Evolutionary conservation across 2,888 invertebrate species (phyloP), one percentile per base, ranked within the genome.

Genomic region (Saturnia pavonia): DNA sequence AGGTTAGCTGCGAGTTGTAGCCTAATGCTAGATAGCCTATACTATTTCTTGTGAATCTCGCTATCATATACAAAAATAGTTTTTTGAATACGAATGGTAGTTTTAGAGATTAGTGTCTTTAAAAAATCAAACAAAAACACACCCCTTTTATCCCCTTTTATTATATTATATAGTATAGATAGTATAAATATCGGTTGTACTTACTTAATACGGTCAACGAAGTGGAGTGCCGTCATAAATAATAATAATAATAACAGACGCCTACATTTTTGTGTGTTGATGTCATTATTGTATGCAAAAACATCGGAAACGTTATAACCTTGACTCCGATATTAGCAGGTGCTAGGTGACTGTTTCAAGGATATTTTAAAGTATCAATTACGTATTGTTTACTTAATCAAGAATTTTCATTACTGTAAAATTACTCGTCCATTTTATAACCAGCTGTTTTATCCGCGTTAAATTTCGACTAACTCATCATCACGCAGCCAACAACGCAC

Each of bases 191-290:
- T 19, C 16, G 19, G 19, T 51, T 4, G 14, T 14, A 54, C 54
- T 54, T 9, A 14, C n/a, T n/a, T n/a, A 27, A 60, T 60, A 27
- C 27, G 22, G 14, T 14, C 2, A 27, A 4, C 57, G 57, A 60
- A 60, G 57, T 60, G 57, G 57, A 60, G 12, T 16, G 57, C 57
- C 14, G 25, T 14, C 57, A 14, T 60, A 27, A 27, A 60, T 60
- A n/a, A n/a, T n/a, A n/a, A n/a, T n/a, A n/a, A n/a, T n/a, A n/a
- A n/a, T n/a, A 60, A 60, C 57, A 19, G n/a, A 67, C 69, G 68
- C 68, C 70, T 68, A 70, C 72, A 72, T 72, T 70, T 72, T 70
- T 70, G 68, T 70, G 65, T 68, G 70, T 68, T 72, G 70, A 72
- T 70, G 70, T 72, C 72, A 72, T 68, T 70, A 67, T 60, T 72